Base-by-base conservation (phyloP, 2,797 vertebrate species). In the Molossus alvarezi region DNA sequence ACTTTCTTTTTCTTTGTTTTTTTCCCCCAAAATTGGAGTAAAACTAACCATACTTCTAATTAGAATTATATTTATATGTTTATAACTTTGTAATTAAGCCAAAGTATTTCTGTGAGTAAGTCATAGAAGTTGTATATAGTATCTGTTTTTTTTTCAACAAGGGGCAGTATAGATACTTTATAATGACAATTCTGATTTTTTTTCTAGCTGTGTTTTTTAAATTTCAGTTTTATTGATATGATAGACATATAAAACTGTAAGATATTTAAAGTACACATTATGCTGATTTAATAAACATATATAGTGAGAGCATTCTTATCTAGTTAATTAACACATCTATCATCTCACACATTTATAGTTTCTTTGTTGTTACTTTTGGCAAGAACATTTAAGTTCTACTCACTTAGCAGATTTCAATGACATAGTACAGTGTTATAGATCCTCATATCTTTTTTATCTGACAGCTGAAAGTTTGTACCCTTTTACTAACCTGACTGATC, bases 21-120 rank as follows among this genome's bases (percentile, higher is more conserved):
- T 33, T 18, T 9, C 6, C 4, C 27, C 27, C 4, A 15, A 58
- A 88, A 20, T 45, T 86, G 45, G 8, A 93, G 25, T 76, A 92
- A 85, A 95, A 80, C 18, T 17, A 51, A 27, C 53, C 71, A 9
- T 51, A 53, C n/a, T 90, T 96, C 25, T 75, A 37, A 62, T 76
- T 45, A 92, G 65, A 92, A 92, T 85, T 45, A 51, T 48, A 80
- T 67, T 67, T 85, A 53, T 67, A 45, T 79, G 27, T 29, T 91
- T 11, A 11, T 55, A 90, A 82, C 21, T 15, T 58, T 45, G 9
- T 67, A 60, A 75, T 83, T 76, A 92, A 64, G 37, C 37, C 48
- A 12, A 17, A 25, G 7, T 72, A 3, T 45, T 17, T 57, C 45
- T 96, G 23, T 60, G 20, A 10, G 27, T 45, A 91, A 84, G 23